These are phyloP conservation scores for Caenorhabditis inopinata DNA, from an alignment of 1,140 invertebrate species.

Conservation along the genomic window DNA sequence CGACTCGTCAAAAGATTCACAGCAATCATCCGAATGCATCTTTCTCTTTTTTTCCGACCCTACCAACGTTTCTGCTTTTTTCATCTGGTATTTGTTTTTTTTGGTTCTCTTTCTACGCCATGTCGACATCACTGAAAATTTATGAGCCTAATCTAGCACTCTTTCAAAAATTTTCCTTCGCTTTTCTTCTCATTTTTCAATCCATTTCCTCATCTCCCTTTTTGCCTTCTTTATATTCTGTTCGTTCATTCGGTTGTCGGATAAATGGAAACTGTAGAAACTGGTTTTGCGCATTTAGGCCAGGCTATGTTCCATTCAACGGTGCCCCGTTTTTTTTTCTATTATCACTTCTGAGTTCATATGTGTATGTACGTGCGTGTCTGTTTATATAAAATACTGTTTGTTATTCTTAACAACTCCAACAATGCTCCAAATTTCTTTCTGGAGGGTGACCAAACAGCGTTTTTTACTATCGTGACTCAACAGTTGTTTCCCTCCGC, in stretches of 20 bases:
- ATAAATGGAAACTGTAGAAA: background rate
- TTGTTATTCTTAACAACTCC: background rate
- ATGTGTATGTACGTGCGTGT: too few species aligned
- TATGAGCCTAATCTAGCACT: slow-evolving; percentile 12
- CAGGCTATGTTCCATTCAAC: background rate
- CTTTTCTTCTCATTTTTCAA: background rate
- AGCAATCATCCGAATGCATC: background rate
- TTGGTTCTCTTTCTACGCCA: background rate
- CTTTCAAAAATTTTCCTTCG: background rate
- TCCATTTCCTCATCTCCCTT: background rate
- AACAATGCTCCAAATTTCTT: background rate
- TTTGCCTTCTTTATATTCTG: background rate
- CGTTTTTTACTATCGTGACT: slow-evolving; percentile 1
- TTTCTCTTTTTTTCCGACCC: background rate
- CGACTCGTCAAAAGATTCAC: slow-evolving; percentile 11
- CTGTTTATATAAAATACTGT: background rate
- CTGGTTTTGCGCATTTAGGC: background rate
- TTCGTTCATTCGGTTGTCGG: background rate
- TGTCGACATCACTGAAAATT: background rate
- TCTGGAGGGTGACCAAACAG: background rate
- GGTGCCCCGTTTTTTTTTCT: background rate
- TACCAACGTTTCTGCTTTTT: background rate
- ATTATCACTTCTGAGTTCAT: background rate
- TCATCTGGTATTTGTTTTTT: background rate
- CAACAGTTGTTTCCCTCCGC: slow-evolving; percentile 30